Conservation (phyloP, 92 coral and sea anemone genomes). For the Palythoa caribaeorum region DNA sequence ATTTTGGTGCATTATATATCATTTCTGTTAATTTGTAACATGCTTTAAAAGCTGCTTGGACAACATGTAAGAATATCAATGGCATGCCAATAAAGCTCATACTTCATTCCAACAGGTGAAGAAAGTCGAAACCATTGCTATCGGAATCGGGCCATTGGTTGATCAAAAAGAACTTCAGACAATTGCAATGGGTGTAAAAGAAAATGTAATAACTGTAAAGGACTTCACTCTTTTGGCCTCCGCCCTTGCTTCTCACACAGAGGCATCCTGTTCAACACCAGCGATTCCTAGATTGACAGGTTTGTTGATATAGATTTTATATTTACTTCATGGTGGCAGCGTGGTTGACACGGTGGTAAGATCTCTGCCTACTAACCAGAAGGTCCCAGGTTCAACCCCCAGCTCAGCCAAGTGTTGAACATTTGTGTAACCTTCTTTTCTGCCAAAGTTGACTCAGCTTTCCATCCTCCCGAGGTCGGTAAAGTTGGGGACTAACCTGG, state of each 20-base stretch:
- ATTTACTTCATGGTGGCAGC: neutral
- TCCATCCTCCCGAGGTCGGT: too few relatives aligned
- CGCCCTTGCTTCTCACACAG: neutral
- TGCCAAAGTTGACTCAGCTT: too few relatives aligned
- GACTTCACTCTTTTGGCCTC: conserved; percentile 14
- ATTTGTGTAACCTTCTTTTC: too few relatives aligned
- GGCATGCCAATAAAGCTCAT: neutral
- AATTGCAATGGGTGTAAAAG: conserved; percentile 24
- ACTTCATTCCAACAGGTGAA: neutral
- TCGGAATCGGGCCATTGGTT: conserved; percentile 29
- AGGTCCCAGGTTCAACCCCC: too few relatives aligned
- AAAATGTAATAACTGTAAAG: conserved; percentile 5
- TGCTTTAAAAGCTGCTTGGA: neutral
- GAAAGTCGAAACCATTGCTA: conserved; percentile 13
- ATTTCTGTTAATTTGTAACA: too few relatives aligned
- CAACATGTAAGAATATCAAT: neutral
- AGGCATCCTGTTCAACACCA: neutral
- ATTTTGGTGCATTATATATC: too few relatives aligned
- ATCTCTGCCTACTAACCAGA: too few relatives aligned
- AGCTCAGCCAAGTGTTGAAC: too few relatives aligned
- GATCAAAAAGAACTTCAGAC: neutral
- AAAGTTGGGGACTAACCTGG: too few relatives aligned
- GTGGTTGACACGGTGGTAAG: too few relatives aligned
- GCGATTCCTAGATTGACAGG: neutral
- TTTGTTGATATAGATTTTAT: neutral